Percentiles rank a stretch among this genome's conserved stretches.
These are phyloP conservation scores for Colossoma macropomum DNA, from an alignment of 2,113 vertebrate genomes.

Conservation along the genomic window DNA sequence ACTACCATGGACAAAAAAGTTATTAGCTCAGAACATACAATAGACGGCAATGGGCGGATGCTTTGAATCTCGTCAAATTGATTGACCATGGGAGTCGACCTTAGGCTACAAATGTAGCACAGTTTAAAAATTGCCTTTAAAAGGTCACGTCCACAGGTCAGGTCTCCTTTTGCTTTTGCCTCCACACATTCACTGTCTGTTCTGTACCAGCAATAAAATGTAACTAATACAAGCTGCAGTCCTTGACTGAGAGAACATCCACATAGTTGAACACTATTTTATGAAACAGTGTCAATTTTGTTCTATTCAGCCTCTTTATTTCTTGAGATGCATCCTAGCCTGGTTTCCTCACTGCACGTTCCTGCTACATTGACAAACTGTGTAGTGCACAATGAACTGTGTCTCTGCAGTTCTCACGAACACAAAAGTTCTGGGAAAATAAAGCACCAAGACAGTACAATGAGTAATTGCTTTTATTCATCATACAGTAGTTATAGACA, in stretches of 20 bases:
- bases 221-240: background rate
- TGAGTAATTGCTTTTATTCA: conserved; percentile 3
- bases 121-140: background rate
- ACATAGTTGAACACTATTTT: background rate
- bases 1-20: background rate
- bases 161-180: background rate
- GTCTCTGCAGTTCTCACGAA: background rate
- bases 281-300: background rate
- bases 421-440: background rate
- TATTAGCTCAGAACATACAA: background rate
- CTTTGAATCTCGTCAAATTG: background rate
- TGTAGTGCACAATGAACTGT: background rate
- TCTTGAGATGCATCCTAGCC: background rate
- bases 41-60: background rate
- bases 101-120: background rate
- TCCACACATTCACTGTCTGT: background rate
- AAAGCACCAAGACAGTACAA: background rate
- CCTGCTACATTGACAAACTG: background rate
- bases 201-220: background rate
- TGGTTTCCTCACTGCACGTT: background rate
- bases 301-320: background rate
- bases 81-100: too few species aligned
- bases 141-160: background rate
- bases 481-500: conserved; percentile 30
- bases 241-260: background rate